Conservation (phyloP, 2,888 invertebrate species). For the Polydrusus cervinus region DNA sequence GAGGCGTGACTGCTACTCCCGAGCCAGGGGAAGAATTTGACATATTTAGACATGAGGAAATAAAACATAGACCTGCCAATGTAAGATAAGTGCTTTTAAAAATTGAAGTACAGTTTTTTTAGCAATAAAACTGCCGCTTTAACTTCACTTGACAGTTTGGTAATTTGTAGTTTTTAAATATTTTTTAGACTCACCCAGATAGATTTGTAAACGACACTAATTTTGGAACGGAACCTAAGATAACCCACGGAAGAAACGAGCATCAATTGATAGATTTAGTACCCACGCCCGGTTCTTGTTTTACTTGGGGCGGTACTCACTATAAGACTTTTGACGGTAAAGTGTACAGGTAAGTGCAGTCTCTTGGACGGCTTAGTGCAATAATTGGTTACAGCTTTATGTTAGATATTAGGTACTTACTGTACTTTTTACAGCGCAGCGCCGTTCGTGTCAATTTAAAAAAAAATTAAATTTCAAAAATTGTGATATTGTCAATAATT, state of each 20-base stretch:
- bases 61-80: background rate
- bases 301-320: slow-evolving; percentile 87
- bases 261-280: slow-evolving; percentile 58
- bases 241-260: slow-evolving; percentile 44
- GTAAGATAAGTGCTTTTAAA: slow-evolving; percentile 10
- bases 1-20: background rate
- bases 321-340: slow-evolving; percentile 90
- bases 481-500: no score
- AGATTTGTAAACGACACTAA: slow-evolving; percentile 44
- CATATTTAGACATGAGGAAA: slow-evolving; percentile 22
- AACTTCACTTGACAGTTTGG: background rate
- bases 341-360: slow-evolving; percentile 80
- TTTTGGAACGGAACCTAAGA: slow-evolving; percentile 20
- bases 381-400: no score
- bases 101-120: background rate
- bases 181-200: slow-evolving; percentile 39
- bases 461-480: no score
- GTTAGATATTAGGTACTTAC: no score
- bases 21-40: slow-evolving; percentile 24
- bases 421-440: no score
- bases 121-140: no score
- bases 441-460: no score
- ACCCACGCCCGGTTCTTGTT: slow-evolving; percentile 82
- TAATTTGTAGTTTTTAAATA: no score
- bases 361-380: no score